phyloP scores from a whole-genome alignment of 2,888 invertebrate genomes.

The Lycophotia porphyrea region DNA sequence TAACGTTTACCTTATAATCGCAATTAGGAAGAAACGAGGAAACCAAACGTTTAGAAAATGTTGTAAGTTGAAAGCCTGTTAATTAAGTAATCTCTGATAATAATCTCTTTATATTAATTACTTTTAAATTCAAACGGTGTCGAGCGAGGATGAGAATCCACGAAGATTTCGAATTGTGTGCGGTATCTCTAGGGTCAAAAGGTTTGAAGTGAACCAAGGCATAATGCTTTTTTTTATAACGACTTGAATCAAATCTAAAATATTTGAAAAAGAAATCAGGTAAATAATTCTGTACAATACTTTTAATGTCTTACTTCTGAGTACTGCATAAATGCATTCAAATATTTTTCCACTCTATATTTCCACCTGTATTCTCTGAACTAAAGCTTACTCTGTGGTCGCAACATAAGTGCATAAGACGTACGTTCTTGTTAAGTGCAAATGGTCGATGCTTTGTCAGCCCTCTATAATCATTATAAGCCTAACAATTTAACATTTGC shows the following conservation, averaged over 20 bases:
- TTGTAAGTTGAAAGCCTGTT: neutral
- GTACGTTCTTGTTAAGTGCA: conserved; percentile 55
- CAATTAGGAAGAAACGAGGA: neutral
- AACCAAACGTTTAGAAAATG: neutral
- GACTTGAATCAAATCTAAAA: neutral
- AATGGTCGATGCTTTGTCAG: conserved; percentile 55
- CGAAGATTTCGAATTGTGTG: neutral
- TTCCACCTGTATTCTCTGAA: conserved; percentile 9
- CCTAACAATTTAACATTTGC: conserved; percentile 35
- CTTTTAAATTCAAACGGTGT: neutral
- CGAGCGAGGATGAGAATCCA: neutral
- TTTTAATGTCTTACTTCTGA: neutral
- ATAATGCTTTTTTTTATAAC: neutral
- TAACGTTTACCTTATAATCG: conserved; percentile 21
- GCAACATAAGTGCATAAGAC: conserved; percentile 54
- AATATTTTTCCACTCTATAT: neutral
- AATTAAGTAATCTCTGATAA: neutral
- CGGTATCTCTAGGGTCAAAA: neutral
- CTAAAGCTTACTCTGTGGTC: conserved; percentile 41
- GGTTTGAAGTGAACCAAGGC: neutral
- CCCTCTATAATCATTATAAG: conserved; percentile 23
- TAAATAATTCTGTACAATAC: neutral
- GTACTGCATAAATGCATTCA: neutral
- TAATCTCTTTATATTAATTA: neutral
- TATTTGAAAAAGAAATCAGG: neutral